Evolutionary conservation across 1,140 invertebrate species (phyloP).

Genomic region (Elysia chlorotica): DNA sequence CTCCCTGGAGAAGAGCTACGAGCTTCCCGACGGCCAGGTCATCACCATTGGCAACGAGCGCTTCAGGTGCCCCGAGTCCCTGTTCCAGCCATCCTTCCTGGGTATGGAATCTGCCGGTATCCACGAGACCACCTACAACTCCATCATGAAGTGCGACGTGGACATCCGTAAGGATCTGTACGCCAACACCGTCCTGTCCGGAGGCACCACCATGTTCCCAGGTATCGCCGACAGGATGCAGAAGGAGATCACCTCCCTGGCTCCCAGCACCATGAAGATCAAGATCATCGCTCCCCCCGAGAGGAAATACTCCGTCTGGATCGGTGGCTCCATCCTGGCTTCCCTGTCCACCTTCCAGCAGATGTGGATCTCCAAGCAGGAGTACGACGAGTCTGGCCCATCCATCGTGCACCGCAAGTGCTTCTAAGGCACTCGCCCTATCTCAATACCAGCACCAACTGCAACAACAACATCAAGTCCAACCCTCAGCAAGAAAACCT

Average conservation of each 20-base stretch:
- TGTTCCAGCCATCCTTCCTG: neutral
- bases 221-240: neutral
- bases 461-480: no score
- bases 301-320: conserved; percentile 23
- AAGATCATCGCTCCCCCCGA: conserved; percentile 60
- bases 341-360: conserved; percentile 71
- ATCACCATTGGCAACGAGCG: neutral
- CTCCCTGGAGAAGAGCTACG: conserved; percentile 28
- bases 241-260: conserved; percentile 66
- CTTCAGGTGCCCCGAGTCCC: neutral
- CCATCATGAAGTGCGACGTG: neutral
- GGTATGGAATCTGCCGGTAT: neutral
- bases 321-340: conserved; percentile 68
- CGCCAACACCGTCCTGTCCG: conserved; percentile 53
- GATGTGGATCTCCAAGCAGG: conserved; percentile 72
- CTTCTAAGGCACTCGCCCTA: conserved; percentile 76
- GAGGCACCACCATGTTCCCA: conserved; percentile 53
- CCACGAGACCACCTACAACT: neutral
- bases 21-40: neutral
- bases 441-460: no score
- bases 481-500: no score
- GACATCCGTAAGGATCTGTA: conserved; percentile 80
- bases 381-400: conserved; percentile 92
- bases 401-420: conserved; percentile 95
- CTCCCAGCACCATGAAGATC: conserved; percentile 31